These are phyloP conservation scores for Ivindomyrus marchei DNA, from an alignment of 2,113 vertebrate genomes.

Conservation along the genomic window DNA sequence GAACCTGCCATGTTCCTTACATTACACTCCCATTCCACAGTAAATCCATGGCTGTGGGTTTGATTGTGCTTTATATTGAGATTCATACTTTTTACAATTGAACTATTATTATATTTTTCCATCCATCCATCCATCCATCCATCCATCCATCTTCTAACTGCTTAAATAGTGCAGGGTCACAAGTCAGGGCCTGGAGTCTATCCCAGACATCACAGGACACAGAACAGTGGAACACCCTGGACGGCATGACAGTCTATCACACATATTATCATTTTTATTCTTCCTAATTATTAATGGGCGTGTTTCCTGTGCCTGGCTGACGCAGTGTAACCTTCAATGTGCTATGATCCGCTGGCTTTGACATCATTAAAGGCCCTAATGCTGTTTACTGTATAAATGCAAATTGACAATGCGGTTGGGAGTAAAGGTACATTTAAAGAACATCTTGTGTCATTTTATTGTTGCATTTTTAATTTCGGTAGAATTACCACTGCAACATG, in stretches of 20 bases:
- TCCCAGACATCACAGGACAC: neutral
- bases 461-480: neutral
- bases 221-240: neutral
- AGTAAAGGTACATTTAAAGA: neutral
- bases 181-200: neutral
- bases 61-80: neutral
- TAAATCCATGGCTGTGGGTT: neutral
- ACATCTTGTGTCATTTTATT: neutral
- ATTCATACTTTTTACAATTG: neutral
- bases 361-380: neutral
- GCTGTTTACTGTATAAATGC: neutral
- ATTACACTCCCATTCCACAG: neutral
- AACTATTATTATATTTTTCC: neutral
- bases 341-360: neutral
- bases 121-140: neutral
- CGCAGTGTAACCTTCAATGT: neutral
- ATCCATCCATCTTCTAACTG: neutral
- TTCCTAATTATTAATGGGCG: neutral
- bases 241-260: neutral
- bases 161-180: neutral
- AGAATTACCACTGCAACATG: neutral
- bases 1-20: neutral
- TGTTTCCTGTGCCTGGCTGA: neutral
- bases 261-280: neutral
- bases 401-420: neutral